Percentiles rank a stretch among this genome's conserved stretches.
These are phyloP conservation scores for Chrysina gloriosa DNA, from an alignment of 2,888 invertebrate species.

Conservation along the genomic window DNA sequence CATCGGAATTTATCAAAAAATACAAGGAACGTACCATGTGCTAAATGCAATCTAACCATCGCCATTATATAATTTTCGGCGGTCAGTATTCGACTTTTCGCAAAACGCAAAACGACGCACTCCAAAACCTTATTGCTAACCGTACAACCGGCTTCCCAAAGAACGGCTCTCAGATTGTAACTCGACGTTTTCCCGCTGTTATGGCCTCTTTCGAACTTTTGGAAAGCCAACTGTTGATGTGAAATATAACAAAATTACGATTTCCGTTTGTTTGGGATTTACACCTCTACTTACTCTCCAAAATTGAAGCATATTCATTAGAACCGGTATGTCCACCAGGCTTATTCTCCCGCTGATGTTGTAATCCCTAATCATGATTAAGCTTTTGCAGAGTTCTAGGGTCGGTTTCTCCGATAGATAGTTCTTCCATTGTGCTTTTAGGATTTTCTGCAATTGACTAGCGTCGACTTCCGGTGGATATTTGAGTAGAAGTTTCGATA, in stretches of 20 bases:
- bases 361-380: conserved; percentile 76
- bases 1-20: too few species aligned
- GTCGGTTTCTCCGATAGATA: conserved; percentile 72
- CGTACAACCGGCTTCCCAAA: conserved; percentile 77
- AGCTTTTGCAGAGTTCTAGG: conserved; percentile 74
- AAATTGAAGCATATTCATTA: conserved; percentile 74
- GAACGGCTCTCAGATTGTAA: conserved; percentile 72
- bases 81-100: conserved; percentile 70
- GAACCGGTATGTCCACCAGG: conserved; percentile 71
- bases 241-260: conserved; percentile 47
- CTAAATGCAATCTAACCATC: conserved; percentile 72
- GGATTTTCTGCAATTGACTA: conserved; percentile 70
- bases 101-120: conserved; percentile 75
- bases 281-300: conserved; percentile 67
- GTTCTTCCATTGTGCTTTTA: conserved; percentile 70
- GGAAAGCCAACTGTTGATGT: conserved; percentile 72
- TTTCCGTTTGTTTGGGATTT: neutral
- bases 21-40: conserved; percentile 74
- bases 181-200: conserved; percentile 71
- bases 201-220: conserved; percentile 70
- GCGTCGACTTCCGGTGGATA: conserved; percentile 74
- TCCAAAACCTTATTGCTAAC: conserved; percentile 83
- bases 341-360: conserved; percentile 73
- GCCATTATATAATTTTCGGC: conserved; percentile 75
- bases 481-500: conserved; percentile 67